A percentile compares a stretch with the other conserved stretches of the same genome.
Evolutionary conservation across 2,797 vertebrate genomes (phyloP).

Genomic region (Heteromormyrus szaboi): DNA sequence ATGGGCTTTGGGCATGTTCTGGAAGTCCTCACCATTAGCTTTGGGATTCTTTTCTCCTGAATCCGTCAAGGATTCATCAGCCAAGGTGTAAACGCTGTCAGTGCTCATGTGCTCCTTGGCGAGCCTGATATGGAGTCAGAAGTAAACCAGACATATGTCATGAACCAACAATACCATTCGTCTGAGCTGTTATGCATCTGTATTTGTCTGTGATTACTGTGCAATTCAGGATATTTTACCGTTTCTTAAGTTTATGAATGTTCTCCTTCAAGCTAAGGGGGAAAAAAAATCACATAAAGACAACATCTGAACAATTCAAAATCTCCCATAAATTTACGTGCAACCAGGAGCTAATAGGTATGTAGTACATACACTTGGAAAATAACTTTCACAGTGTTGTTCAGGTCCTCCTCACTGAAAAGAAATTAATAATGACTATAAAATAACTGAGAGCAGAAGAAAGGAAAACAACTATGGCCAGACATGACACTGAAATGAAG

Average conservation of each 20-base stretch:
- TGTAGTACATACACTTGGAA: constrained; percentile 57
- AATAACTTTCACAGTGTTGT: constrained; percentile 49
- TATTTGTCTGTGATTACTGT: neutral
- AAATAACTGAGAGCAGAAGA: neutral
- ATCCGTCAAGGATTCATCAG: constrained; percentile 39
- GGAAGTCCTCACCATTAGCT: constrained; percentile 29
- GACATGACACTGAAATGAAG: neutral
- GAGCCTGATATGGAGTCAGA: constrained; percentile 41
- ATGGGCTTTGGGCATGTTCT: neutral
- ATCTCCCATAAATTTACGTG: neutral
- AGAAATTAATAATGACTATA: constrained; percentile 13
- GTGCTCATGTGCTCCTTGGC: constrained; percentile 43
- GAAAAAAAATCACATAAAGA: constrained; percentile 6
- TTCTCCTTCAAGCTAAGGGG: constrained; percentile 62
- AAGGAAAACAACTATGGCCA: neutral
- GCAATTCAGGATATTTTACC: constrained; percentile 42
- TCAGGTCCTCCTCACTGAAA: constrained; percentile 59
- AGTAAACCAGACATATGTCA: neutral
- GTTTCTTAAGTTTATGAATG: constrained; percentile 57
- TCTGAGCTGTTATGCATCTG: neutral
- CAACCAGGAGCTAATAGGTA: neutral
- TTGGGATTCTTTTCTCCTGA: constrained; percentile 41
- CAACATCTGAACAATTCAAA: neutral
- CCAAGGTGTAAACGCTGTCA: constrained; percentile 48
- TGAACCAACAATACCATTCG: neutral